phyloP scores from a whole-genome alignment of 2,888 invertebrate genomes.

The Luperina nickerlii region DNA sequence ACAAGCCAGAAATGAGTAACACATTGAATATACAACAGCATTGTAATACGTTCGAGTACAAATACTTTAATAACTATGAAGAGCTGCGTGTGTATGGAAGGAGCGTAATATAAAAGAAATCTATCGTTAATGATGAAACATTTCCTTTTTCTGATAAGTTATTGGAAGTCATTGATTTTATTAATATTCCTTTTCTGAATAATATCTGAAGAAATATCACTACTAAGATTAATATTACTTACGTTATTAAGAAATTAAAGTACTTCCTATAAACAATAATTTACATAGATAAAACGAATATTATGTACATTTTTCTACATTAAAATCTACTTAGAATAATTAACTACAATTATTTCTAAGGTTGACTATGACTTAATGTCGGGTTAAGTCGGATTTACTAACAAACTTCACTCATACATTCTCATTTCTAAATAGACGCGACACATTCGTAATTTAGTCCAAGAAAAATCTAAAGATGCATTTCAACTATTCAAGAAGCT shows the following conservation, averaged over 20 bases:
- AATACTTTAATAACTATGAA: not conserved
- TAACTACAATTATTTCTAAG: slow-evolving; percentile 27
- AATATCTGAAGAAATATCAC: slow-evolving; percentile 29
- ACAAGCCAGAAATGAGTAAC: not conserved
- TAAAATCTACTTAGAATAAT: slow-evolving; percentile 32
- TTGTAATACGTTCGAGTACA: not conserved
- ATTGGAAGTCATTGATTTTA: slow-evolving; percentile 58
- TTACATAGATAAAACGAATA: slow-evolving; percentile 4
- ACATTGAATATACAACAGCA: not conserved
- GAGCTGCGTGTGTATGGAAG: not conserved
- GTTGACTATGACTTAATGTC: slow-evolving; percentile 38
- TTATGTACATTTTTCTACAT: slow-evolving; percentile 32
- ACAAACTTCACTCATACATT: slow-evolving; percentile 10
- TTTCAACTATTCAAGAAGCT: not conserved
- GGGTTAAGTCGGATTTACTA: slow-evolving; percentile 6
- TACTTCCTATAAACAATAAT: not conserved
- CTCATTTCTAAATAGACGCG: not conserved
- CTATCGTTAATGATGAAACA: slow-evolving; percentile 19
- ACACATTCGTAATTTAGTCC: slow-evolving; percentile 8
- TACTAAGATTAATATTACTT: slow-evolving; percentile 16
- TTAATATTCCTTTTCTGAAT: slow-evolving; percentile 48
- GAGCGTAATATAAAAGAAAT: slow-evolving; percentile 3
- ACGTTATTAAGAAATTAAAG: not conserved
- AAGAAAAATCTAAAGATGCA: not conserved
- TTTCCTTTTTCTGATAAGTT: slow-evolving; percentile 15